phyloP scores from a whole-genome alignment of 92 coral and sea anemone species.

The Parazoanthus darwini region DNA sequence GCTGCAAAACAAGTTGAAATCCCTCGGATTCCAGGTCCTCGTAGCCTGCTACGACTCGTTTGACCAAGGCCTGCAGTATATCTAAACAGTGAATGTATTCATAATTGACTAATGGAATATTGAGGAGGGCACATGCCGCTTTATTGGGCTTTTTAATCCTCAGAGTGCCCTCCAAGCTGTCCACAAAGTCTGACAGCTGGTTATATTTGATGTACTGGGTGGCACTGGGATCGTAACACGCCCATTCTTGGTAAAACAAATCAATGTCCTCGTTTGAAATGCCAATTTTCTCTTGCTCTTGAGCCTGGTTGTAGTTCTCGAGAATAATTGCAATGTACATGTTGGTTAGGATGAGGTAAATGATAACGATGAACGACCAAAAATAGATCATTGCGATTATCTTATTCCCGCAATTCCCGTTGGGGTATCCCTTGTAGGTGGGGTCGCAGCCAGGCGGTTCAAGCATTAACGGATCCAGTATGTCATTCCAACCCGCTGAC shows the following conservation, averaged over 20 bases:
- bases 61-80: constrained; percentile 89
- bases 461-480: constrained; percentile 87
- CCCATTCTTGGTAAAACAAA: constrained; percentile 89
- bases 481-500: constrained; percentile 98
- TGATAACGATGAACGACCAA: constrained; percentile 73
- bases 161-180: constrained; percentile 78
- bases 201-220: constrained; percentile 82
- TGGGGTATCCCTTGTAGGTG: constrained; percentile 61
- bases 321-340: constrained; percentile 95
- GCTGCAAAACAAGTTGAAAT: constrained; percentile 77
- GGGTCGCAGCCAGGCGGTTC: constrained; percentile 90
- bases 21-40: constrained; percentile 78
- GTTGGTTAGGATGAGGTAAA: constrained; percentile 88
- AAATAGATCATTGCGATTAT: constrained; percentile 65
- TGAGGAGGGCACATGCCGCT: constrained; percentile 91
- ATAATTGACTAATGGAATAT: constrained; percentile 83
- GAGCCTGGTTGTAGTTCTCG: constrained; percentile 90
- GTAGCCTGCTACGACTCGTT: constrained; percentile 74
- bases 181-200: constrained; percentile 87
- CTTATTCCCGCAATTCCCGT: constrained; percentile 87
- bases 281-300: constrained; percentile 95
- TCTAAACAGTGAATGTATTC: constrained; percentile 87
- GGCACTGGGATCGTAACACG: constrained; percentile 80
- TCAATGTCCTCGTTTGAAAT: constrained; percentile 93
- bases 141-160: constrained; percentile 81